phyloP scores from a whole-genome alignment of 2,797 vertebrate species.

The Microctenopoma lineatum region DNA sequence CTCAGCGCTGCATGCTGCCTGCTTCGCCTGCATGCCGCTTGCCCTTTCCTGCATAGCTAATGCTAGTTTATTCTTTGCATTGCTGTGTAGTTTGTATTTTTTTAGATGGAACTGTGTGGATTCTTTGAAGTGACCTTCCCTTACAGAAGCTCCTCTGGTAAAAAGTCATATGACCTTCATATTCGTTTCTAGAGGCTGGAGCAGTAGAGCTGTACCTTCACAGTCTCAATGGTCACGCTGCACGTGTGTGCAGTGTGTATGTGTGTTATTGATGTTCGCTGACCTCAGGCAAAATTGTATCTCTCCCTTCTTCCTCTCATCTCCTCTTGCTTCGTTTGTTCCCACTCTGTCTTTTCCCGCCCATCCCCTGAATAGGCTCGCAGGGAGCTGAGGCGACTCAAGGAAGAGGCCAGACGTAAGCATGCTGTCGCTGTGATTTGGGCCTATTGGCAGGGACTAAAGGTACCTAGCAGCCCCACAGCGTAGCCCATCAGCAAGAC shows the following conservation, averaged over 20 bases:
- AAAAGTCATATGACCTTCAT: slow-evolving; percentile 23
- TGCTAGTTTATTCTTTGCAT: slow-evolving; percentile 53
- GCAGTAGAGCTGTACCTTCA: slow-evolving; percentile 26
- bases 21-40: slow-evolving; percentile 53
- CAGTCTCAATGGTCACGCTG: slow-evolving; percentile 33
- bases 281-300: slow-evolving; percentile 49
- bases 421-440: slow-evolving; percentile 99
- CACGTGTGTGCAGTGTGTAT: slow-evolving; percentile 44
- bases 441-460: slow-evolving; percentile 99
- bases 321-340: slow-evolving; percentile 66
- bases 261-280: slow-evolving; percentile 31
- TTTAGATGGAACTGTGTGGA: slow-evolving; percentile 34
- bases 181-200: slow-evolving; percentile 32
- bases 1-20: slow-evolving; percentile 50
- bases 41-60: slow-evolving; percentile 9
- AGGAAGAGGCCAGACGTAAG: slow-evolving; percentile 98
- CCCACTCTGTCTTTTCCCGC: slow-evolving; percentile 55
- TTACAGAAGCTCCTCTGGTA: slow-evolving; percentile 49
- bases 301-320: slow-evolving; percentile 58
- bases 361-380: slow-evolving; percentile 91
- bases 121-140: slow-evolving; percentile 25
- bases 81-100: slow-evolving; percentile 21
- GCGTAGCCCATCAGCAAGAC: slow-evolving; percentile 51
- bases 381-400: slow-evolving; percentile 97
- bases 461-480: slow-evolving; percentile 87